Conservation (phyloP, 2,113 vertebrate genomes). For the Pogona vitticeps region DNA sequence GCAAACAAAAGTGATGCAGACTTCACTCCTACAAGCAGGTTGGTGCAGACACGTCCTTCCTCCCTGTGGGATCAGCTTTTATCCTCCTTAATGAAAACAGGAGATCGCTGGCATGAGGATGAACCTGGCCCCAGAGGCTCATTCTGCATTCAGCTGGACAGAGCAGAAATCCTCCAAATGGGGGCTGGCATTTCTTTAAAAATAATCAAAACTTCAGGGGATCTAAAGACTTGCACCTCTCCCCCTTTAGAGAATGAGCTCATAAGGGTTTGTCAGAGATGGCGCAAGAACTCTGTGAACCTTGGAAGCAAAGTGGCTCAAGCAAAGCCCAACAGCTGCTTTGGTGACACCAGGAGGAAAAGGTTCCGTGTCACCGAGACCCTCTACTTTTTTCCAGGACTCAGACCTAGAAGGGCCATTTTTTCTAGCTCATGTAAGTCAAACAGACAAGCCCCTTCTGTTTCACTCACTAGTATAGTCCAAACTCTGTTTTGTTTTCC, state of each 20-base stretch:
- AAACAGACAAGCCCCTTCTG: neutral
- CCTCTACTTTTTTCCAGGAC: neutral
- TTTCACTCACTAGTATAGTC: too few relatives aligned
- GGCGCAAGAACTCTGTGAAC: neutral
- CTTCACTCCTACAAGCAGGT: neutral
- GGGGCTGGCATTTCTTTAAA: neutral
- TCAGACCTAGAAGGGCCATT: neutral
- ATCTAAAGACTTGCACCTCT: neutral
- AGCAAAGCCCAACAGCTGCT: too few relatives aligned
- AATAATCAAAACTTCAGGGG: neutral
- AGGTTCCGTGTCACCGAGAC: neutral
- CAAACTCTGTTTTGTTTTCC: too few relatives aligned
- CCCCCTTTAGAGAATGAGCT: neutral
- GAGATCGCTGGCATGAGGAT: neutral
- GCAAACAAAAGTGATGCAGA: neutral
- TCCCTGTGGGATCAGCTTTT: neutral
- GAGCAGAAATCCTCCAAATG: conserved; percentile 2
- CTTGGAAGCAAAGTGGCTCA: too few relatives aligned
- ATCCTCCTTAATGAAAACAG: neutral
- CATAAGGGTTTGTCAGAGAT: neutral
- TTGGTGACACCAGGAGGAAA: too few relatives aligned
- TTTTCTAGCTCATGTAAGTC: neutral
- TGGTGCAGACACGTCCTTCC: neutral
- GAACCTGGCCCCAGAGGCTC: neutral
- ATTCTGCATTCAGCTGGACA: neutral